Percentiles rank a stretch among this genome's conserved stretches.
Evolutionary conservation across 2,797 vertebrate species (phyloP).

Genomic region (Ceryle rudis): DNA sequence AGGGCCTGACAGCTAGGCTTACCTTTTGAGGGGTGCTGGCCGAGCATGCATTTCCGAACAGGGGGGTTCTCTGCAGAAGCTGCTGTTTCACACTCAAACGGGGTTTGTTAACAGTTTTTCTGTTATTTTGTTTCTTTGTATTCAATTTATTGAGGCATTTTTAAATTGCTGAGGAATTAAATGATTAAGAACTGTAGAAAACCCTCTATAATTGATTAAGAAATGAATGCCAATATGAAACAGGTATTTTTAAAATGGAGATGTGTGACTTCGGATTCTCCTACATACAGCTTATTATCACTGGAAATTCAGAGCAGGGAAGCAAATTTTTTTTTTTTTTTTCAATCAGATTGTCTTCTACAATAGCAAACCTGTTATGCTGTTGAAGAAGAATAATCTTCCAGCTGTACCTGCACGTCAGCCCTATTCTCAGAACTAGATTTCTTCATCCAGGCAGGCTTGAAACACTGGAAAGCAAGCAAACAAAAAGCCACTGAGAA

Average conservation of each 20-base stretch:
- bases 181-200: background rate
- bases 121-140: background rate
- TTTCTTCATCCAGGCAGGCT: background rate
- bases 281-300: background rate
- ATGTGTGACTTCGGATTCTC: background rate
- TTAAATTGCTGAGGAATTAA: background rate
- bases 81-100: background rate
- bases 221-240: background rate
- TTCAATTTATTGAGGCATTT: background rate
- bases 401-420: background rate
- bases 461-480: background rate
- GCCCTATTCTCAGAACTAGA: background rate
- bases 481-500: background rate
- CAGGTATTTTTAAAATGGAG: background rate
- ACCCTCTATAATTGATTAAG: fast-evolving
- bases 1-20: background rate
- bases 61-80: background rate
- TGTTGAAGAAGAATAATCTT: background rate
- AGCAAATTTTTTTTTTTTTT: background rate
- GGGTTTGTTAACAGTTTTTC: background rate
- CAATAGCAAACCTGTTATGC: background rate
- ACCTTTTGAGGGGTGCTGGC: background rate
- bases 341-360: background rate
- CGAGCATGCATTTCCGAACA: background rate
- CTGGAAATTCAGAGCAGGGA: background rate